Conservation (phyloP, 2,797 vertebrate species). For the Cetoscarus ocellatus region DNA sequence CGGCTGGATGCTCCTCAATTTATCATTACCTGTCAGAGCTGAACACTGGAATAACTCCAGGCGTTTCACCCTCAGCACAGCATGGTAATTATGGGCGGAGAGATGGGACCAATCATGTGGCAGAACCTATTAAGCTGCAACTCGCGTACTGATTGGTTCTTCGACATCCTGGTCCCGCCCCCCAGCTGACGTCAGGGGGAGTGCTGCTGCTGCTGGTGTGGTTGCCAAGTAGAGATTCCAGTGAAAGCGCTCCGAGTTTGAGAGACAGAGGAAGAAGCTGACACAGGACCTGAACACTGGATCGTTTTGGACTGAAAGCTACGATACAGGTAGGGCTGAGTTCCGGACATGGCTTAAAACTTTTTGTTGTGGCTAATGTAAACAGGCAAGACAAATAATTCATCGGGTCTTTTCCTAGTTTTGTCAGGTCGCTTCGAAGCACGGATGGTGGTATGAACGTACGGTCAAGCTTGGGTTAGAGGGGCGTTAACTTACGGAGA, state of each 20-base stretch:
- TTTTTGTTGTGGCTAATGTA: constrained; percentile 12
- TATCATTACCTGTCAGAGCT: not conserved
- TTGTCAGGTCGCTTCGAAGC: constrained; percentile 13
- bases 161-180: constrained; percentile 32
- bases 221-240: constrained; percentile 41
- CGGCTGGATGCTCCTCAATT: not conserved
- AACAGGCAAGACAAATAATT: not conserved
- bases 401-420: not conserved
- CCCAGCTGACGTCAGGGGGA: constrained; percentile 67
- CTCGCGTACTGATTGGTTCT: constrained; percentile 63
- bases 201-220: constrained; percentile 32
- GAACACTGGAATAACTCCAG: not conserved
- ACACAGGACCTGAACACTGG: not conserved
- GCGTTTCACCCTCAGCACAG: not conserved
- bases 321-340: constrained; percentile 60
- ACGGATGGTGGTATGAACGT: not conserved
- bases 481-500: not conserved
- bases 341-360: not conserved
- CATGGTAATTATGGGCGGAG: not conserved
- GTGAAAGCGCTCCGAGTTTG: constrained; percentile 34
- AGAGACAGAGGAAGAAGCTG: constrained; percentile 21
- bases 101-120: not conserved
- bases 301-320: constrained; percentile 8
- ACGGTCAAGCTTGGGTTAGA: no score
- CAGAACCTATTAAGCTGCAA: constrained; percentile 48